Evolutionary conservation across 1,140 invertebrate genomes (phyloP).

Genomic region (Cyclina sinensis): DNA sequence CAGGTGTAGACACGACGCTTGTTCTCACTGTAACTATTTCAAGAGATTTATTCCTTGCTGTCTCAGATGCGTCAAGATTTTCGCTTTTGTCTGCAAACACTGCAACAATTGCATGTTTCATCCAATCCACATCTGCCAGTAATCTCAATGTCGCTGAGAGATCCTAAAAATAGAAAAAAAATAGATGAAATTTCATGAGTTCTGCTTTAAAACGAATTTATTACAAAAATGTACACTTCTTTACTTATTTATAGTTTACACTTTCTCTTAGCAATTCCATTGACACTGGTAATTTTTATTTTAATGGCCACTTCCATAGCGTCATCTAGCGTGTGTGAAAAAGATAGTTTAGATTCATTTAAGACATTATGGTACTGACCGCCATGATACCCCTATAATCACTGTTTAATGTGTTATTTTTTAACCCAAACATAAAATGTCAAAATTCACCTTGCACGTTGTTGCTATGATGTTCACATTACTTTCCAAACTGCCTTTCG

Average conservation of each 20-base stretch:
- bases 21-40: neutral
- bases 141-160: neutral
- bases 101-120: neutral
- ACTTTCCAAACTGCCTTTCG: neutral
- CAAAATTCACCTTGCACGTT: neutral
- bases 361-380: too few species aligned
- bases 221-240: too few species aligned
- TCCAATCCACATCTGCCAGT: neutral
- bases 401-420: too few species aligned
- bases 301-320: too few species aligned
- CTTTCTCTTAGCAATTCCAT: too few species aligned
- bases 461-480: neutral
- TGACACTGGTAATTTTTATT: too few species aligned
- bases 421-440: too few species aligned
- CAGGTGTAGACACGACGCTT: neutral
- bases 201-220: too few species aligned
- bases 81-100: neutral
- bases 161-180: neutral
- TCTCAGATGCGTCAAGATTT: neutral
- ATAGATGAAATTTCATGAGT: neutral
- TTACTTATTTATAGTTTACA: too few species aligned
- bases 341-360: too few species aligned
- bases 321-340: too few species aligned
- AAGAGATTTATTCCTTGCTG: neutral
- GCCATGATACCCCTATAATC: too few species aligned